Base-by-base conservation (phyloP, 1,140 invertebrate genomes). In the Heliconius congener region DNA sequence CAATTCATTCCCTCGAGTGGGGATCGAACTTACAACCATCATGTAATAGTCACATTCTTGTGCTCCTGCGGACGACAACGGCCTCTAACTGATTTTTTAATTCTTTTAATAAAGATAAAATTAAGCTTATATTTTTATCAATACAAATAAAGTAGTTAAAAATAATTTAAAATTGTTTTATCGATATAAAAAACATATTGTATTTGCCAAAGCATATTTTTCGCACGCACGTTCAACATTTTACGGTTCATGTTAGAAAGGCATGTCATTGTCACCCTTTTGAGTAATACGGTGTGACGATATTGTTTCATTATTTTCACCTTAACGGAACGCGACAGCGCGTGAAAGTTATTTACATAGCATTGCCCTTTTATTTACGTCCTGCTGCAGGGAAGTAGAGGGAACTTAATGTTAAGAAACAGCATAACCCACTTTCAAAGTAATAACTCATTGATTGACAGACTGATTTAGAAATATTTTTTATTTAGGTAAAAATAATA, bases 251-350 rank as follows among this genome's bases (percentile, higher is more conserved):
- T 71, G 74, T 76, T 76, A 76, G 74, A 74, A 78, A 74, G 55
- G 77, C 70, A 70, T 78, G 77, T 50, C 55, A 74, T 60, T 78
- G 77, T 78, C 71, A 78, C 76, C 77, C 77, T 78, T 73, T 78
- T 66, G 77, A 78, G 77, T 66, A 78, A 71, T 66, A 55, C 72
- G 18, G 55, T 78, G 77, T 74, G 77, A 46, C 74, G 60, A n/a
- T 70, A 71, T 76, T 76, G 74, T 76, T 76, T 76, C 66, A 66
- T 70, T 70, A 76, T 60, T 70, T 76, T 76, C 74, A 27, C 74
- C 74, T 39, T 76, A 76, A 75, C 55, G 55, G 6, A 66, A 66
- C 23, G 60, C 23, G 60, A 30, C 60, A 13, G 23, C n/a, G 39
- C 46, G 74, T 71, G 74, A 76, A 76, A 76, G 74, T 70, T 76